These are phyloP conservation scores for Odontamblyopus rebecca DNA, from an alignment of 2,797 vertebrate species.

Conservation along the genomic window DNA sequence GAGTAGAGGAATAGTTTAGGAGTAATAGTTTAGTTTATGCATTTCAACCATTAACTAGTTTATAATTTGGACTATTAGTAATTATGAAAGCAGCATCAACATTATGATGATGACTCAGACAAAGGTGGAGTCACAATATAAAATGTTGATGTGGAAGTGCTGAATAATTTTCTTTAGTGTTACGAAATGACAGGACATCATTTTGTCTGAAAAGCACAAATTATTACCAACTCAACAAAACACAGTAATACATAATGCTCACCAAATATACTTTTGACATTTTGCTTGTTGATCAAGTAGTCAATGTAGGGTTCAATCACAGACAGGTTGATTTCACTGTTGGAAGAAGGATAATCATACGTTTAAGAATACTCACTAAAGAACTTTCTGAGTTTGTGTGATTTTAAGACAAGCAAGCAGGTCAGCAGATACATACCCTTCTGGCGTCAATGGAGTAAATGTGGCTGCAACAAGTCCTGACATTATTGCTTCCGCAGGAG, in stretches of 20 bases:
- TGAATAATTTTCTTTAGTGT: background rate
- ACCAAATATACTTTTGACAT: slow-evolving; percentile 89
- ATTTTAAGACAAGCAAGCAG: background rate
- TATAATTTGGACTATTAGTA: no score
- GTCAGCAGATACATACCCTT: slow-evolving; percentile 74
- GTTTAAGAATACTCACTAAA: background rate
- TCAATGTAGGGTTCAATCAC: slow-evolving; percentile 87
- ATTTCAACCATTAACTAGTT: no score
- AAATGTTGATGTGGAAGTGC: background rate
- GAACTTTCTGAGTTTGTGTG: background rate
- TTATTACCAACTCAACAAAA: background rate
- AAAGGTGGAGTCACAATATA: background rate
- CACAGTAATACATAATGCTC: slow-evolving; percentile 59
- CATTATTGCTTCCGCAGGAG: slow-evolving; percentile 65
- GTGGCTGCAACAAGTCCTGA: slow-evolving; percentile 88
- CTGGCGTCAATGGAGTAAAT: slow-evolving; percentile 85
- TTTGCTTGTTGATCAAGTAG: slow-evolving; percentile 85
- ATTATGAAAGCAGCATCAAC: no score
- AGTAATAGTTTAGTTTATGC: no score
- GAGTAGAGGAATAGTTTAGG: no score
- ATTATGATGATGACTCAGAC: background rate
- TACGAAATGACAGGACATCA: background rate
- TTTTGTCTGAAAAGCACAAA: background rate
- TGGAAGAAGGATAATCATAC: slow-evolving; percentile 22
- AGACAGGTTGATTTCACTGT: slow-evolving; percentile 85